Evolutionary conservation across 2,113 vertebrate species (phyloP).

Genomic region (Brienomyrus brachyistius): DNA sequence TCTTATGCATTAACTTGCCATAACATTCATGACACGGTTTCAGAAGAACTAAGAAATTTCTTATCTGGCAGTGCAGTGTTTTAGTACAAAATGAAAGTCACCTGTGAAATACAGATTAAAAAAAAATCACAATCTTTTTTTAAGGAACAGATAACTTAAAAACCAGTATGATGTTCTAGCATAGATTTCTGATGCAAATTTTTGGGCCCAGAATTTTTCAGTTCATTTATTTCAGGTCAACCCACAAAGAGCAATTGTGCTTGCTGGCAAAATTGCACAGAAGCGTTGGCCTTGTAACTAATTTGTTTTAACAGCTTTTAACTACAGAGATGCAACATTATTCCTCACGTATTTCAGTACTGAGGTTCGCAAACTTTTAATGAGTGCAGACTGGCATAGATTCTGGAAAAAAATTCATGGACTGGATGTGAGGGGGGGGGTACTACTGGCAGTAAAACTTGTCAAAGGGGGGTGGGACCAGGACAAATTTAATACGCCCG

Average conservation of each 20-base stretch:
- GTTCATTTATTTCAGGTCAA: background rate
- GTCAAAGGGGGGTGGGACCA: background rate
- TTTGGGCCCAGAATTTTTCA: background rate
- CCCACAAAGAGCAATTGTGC: background rate
- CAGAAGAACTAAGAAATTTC: background rate
- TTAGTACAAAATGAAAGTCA: background rate
- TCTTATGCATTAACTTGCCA: background rate
- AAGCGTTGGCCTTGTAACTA: background rate
- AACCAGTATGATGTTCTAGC: background rate
- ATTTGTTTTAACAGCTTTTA: background rate
- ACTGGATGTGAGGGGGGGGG: background rate
- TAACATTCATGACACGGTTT: background rate
- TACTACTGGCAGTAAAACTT: background rate
- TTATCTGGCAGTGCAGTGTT: background rate
- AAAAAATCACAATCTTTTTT: background rate
- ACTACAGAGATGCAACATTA: background rate
- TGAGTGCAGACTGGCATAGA: background rate
- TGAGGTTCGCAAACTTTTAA: background rate
- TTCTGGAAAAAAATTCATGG: background rate
- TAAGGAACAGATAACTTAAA: background rate
- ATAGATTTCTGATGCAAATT: background rate
- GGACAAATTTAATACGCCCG: background rate
- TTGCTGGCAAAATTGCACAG: background rate
- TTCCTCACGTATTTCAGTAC: background rate
- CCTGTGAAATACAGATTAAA: background rate